Evolutionary conservation across 2,888 invertebrate species (phyloP).

Genomic region (Parasteatoda lunata): DNA sequence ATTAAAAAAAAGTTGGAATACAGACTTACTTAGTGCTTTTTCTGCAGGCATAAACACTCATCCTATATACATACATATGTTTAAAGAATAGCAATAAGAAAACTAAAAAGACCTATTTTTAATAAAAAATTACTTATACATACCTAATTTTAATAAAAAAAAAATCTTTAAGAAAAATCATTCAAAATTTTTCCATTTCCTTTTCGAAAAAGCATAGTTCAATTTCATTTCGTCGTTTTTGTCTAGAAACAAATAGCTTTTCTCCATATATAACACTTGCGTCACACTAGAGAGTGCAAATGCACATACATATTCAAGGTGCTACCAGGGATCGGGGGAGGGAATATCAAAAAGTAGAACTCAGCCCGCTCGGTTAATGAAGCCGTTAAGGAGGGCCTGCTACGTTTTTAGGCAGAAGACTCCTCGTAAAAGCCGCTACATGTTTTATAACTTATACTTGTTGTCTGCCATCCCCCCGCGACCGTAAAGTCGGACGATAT

Average conservation of each 20-base stretch:
- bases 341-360: constrained; percentile 45
- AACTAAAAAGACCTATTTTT: too few relatives aligned
- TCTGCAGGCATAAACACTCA: too few relatives aligned
- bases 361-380: constrained; percentile 60
- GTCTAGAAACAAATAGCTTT: not conserved
- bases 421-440: constrained; percentile 59
- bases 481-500: constrained; percentile 36
- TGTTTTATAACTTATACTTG: constrained; percentile 67
- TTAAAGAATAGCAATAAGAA: too few relatives aligned
- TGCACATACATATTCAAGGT: constrained; percentile 31
- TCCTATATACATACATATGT: too few relatives aligned
- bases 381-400: constrained; percentile 59
- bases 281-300: not conserved
- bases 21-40: too few relatives aligned
- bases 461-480: constrained; percentile 29
- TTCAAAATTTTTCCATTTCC: not conserved
- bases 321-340: constrained; percentile 15
- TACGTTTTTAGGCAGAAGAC: constrained; percentile 44
- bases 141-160: too few relatives aligned
- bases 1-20: too few relatives aligned
- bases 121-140: too few relatives aligned
- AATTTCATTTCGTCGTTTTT: constrained; percentile 36
- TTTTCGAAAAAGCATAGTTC: constrained; percentile 30
- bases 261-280: not conserved
- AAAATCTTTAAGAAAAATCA: too few relatives aligned